Evolutionary conservation across 2,888 invertebrate genomes (phyloP), one percentile per base, ranked within the genome.

Genomic region (Notocelia uddmanniana): DNA sequence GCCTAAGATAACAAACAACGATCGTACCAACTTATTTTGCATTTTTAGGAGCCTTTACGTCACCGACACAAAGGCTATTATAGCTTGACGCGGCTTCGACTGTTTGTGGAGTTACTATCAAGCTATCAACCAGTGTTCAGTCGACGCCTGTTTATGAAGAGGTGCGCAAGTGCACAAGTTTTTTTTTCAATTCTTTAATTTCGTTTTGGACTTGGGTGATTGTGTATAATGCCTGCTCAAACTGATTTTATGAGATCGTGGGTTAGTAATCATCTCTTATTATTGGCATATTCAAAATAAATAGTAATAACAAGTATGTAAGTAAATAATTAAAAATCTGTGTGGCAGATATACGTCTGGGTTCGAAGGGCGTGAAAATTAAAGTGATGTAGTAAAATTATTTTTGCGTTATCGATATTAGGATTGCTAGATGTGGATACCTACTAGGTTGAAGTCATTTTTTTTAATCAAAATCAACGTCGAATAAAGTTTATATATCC

Each of bases 201-300:
- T n/a, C 41, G 66, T 41, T 68, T 37, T 50, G 9, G 45, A n/a
- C 13, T 45, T 34, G 9, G 19, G 10, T 50, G 23, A 18, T 41
- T 68, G 15, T 50, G 6, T 3, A 73, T 5, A 26, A 77, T 77
- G 77, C 69, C 75, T 13, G 73, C 63, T n/a, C 73, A 77, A 60
- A 68, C 67, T 15, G 74, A 74, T 0, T 68, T 75, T 34, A 26
- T 73, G 34, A 62, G 74, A 34, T 73, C 73, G 48, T 75, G 72
- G 77, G 77, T 77, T 48, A 58, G 76, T 73, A 59, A 45, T 54
- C 23, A 41, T n/a, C 9, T 50, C 48, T 23, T 52, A 52, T 55
- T 5, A 9, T 0, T 2, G 8, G 0, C 8, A 6, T 31, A 31
- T 31, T 2, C 8, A 9, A 31, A 31, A 31, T 31, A 5, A 2